A percentile compares a stretch with the other conserved stretches of the same genome.
Conservation (phyloP, 2,113 vertebrate species). For the Brachypodius melanocephalos region DNA sequence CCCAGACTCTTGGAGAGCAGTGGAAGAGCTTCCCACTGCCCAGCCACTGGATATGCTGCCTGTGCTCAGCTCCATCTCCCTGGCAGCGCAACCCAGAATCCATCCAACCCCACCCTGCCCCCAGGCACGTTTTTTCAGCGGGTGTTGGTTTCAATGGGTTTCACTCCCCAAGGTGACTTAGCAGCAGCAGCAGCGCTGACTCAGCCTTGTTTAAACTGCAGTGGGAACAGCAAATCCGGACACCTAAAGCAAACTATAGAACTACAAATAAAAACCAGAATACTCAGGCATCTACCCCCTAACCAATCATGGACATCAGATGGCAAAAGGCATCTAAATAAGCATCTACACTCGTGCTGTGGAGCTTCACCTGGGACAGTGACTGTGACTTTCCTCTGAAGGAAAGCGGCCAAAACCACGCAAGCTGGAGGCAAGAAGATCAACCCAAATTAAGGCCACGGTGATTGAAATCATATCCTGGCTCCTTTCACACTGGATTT, state of each 20-base stretch:
- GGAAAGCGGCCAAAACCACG: background rate
- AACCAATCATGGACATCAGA: background rate
- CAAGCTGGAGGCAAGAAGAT: background rate
- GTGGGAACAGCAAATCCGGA: background rate
- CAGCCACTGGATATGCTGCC: background rate
- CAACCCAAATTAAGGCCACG: background rate
- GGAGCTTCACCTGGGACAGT: background rate
- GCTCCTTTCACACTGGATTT: background rate
- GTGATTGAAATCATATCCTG: background rate
- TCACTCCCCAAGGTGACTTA: background rate
- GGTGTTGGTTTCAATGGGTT: background rate
- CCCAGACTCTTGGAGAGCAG: background rate
- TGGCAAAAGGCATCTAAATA: background rate
- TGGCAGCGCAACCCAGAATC: background rate
- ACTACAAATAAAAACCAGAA: rapidly evolving
- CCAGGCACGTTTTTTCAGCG: background rate
- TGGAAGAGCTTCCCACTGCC: rapidly evolving
- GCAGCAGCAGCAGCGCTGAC: background rate
- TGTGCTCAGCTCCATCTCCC: background rate
- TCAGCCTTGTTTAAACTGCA: slow-evolving; percentile 2
- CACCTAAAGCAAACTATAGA: background rate
- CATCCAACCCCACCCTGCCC: background rate
- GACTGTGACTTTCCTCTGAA: background rate
- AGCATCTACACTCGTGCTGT: background rate
- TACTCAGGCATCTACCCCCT: background rate